Evolutionary conservation across 2,888 invertebrate genomes (phyloP).

Genomic region (Cheilosia vernalis): DNA sequence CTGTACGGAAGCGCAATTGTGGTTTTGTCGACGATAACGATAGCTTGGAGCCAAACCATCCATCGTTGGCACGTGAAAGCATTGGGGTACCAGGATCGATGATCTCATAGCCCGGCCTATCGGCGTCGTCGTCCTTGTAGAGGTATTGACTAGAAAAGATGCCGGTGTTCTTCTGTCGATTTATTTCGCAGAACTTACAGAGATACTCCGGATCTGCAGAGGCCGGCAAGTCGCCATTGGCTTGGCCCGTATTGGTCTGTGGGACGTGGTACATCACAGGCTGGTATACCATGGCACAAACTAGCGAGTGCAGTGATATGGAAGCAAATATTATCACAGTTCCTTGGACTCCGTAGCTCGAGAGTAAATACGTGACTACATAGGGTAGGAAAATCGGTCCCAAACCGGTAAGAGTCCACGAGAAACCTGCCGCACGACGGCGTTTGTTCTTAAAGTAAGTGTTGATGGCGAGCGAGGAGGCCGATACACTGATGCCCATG

Average conservation of each 20-base stretch:
- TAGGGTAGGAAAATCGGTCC: slow-evolving; percentile 90
- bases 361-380: slow-evolving; percentile 87
- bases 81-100: slow-evolving; percentile 88
- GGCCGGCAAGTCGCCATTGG: slow-evolving; percentile 47
- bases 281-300: slow-evolving; percentile 88
- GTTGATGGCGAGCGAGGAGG: slow-evolving; percentile 89
- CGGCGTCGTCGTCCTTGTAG: slow-evolving; percentile 85
- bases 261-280: slow-evolving; percentile 89
- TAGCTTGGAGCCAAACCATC: slow-evolving; percentile 81
- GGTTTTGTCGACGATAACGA: slow-evolving; percentile 80
- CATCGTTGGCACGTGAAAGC: slow-evolving; percentile 85
- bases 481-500: slow-evolving; percentile 87
- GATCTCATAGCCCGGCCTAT: slow-evolving; percentile 88
- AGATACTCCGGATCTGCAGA: slow-evolving; percentile 72
- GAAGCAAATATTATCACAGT: slow-evolving; percentile 88
- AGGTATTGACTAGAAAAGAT: slow-evolving; percentile 85
- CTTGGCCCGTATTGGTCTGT: slow-evolving; percentile 79
- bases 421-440: slow-evolving; percentile 88
- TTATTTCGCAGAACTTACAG: slow-evolving; percentile 80
- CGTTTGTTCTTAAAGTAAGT: slow-evolving; percentile 89
- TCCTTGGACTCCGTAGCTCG: slow-evolving; percentile 87
- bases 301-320: slow-evolving; percentile 87
- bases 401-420: slow-evolving; percentile 89
- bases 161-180: slow-evolving; percentile 79
- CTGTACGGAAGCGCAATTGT: slow-evolving; percentile 78